A percentile compares a stretch with the other conserved stretches of the same genome.
phyloP scores from a whole-genome alignment of 2,113 vertebrate genomes.

The Riparia riparia region DNA sequence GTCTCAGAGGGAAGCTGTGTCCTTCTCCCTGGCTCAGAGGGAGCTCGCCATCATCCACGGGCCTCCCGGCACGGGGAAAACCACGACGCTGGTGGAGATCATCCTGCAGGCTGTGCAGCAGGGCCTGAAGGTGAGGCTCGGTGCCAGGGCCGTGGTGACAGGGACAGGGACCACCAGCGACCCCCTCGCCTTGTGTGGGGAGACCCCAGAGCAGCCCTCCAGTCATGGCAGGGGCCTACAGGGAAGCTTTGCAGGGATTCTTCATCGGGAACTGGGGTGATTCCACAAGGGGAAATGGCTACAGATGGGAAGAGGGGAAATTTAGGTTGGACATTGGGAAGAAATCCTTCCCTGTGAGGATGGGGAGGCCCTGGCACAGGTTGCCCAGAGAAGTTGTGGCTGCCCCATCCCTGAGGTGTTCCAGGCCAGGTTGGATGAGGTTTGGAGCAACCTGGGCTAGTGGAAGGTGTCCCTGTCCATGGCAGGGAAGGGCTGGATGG shows the following conservation, averaged over 20 bases:
- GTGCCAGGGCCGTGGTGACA: background rate
- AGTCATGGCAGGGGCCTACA: background rate
- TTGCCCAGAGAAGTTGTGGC: background rate
- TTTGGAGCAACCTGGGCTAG: accelerated
- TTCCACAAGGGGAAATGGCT: background rate
- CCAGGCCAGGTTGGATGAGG: accelerated
- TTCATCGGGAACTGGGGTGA: background rate
- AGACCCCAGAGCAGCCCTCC: background rate
- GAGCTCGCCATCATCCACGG: constrained; percentile 94
- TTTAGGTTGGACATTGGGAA: background rate
- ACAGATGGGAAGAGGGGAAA: background rate
- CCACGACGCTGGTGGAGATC: constrained; percentile 92
- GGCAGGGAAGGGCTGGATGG: accelerated
- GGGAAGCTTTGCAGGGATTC: background rate
- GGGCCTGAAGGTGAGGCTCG: constrained; percentile 84
- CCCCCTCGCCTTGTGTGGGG: background rate
- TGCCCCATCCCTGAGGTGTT: background rate
- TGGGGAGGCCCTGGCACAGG: accelerated
- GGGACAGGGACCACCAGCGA: background rate
- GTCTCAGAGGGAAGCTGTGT: constrained; percentile 90
- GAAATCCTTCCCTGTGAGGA: background rate
- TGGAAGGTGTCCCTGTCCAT: background rate
- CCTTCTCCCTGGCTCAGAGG: constrained; percentile 88
- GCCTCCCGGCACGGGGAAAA: constrained; percentile 95
- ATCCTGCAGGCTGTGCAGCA: constrained; percentile 89